Conservation (phyloP, 2,888 invertebrate species). For the Drosophila phalerata region DNA sequence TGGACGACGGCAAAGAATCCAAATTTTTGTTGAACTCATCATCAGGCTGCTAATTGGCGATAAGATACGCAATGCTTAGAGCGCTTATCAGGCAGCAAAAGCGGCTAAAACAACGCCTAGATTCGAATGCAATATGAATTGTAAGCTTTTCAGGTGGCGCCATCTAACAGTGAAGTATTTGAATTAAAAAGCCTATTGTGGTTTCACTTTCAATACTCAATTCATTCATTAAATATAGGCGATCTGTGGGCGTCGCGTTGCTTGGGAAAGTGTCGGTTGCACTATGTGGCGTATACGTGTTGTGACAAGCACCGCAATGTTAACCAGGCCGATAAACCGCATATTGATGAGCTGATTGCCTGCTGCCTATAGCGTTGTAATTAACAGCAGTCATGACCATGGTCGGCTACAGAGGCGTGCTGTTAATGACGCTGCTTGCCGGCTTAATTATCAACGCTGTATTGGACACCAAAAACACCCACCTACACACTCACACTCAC, state of each 20-base stretch:
- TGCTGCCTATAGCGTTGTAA: conserved; percentile 46
- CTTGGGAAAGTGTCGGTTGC: conserved; percentile 60
- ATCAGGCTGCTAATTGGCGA: conserved; percentile 60
- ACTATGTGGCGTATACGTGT: conserved; percentile 50
- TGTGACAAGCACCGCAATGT: conserved; percentile 25
- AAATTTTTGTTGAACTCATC: conserved; percentile 51
- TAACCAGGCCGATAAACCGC: conserved; percentile 48
- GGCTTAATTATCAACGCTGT: conserved; percentile 56
- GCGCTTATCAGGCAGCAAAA: conserved; percentile 57
- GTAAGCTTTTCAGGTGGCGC: conserved; percentile 55
- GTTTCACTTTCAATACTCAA: conserved; percentile 46
- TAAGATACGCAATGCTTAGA: conserved; percentile 65
- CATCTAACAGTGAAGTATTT: conserved; percentile 57
- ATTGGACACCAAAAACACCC: conserved; percentile 44
- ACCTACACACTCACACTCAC: conserved; percentile 29
- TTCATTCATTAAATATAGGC: conserved; percentile 50
- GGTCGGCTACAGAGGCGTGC: conserved; percentile 38
- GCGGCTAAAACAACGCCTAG: conserved; percentile 22
- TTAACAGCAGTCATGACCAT: conserved; percentile 66
- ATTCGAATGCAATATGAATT: conserved; percentile 14
- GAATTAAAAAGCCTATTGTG: conserved; percentile 7
- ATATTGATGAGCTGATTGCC: conserved; percentile 68
- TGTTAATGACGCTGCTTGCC: conserved; percentile 57
- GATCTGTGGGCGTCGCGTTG: conserved; percentile 47
- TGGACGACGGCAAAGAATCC: conserved; percentile 41